Base-by-base conservation (phyloP, 2,888 invertebrate genomes). In the Drosophila meridionalis region DNA sequence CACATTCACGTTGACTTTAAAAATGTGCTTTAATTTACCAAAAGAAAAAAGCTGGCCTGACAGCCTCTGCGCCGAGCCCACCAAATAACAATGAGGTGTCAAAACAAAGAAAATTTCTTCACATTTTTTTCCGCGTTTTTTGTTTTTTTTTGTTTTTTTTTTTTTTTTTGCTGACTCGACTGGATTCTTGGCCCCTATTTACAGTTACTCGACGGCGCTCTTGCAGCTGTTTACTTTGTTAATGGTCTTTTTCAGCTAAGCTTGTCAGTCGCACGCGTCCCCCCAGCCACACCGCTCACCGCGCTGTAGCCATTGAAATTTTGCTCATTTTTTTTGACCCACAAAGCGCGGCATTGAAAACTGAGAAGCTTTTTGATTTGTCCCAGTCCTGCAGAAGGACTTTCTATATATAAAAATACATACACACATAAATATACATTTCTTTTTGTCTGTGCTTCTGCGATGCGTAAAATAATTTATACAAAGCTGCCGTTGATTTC, bases 201-300 rank as follows among this genome's bases (percentile, higher is more conserved):
- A 71, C 67, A 72, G 69, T 76, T 75, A 70, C 79, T 73, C 75
- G 69, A 56, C 57, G 67, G 55, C 61, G 66, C 72, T 74, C 84
- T 77, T 69, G 80, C 89, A 87, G 90, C 90, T 90, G 87, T 87
- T 87, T 90, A 89, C 87, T 90, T 87, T 90, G 87, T 87, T 87
- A 87, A 87, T 87, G 89, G 87, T 79, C 89, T 89, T 87, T 87
- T 87, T 77, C 90, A 90, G 87, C 87, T 89, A 73, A 88, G 90
- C 82, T 73, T 79, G 76, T 68, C 80, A 80, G 83, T 67, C 79
- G 81, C 88, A 80, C 73, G 83, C 86, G 71, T 67, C 43, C 61
- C 61, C 30, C 58, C 12, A 4, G 38, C 50, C 55, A 43, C 53
- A 14, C 40, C 53, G 30, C 26, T 11, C 32, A 11, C 12, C 30